Percentiles rank a stretch among this genome's conserved stretches.
phyloP scores from a whole-genome alignment of 2,888 invertebrate species.

The Ophion obscuratus region DNA sequence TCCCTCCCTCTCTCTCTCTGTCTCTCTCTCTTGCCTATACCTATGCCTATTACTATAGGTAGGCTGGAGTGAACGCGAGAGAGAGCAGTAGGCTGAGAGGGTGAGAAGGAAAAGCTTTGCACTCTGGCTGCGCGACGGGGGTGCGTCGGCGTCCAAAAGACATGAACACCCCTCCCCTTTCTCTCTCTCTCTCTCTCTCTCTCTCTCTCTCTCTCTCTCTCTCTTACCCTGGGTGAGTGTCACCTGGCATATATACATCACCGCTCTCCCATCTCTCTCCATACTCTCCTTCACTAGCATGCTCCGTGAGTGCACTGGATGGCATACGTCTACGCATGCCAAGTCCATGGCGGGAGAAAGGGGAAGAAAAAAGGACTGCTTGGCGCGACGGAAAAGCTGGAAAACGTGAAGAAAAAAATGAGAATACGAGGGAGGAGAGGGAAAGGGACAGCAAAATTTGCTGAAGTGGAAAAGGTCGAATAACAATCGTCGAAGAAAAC shows the following conservation, averaged over 20 bases:
- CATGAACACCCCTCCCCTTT: constrained; percentile 69
- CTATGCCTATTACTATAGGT: constrained; percentile 22
- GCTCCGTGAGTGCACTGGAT: background rate
- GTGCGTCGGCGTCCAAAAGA: constrained; percentile 82
- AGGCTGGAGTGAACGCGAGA: constrained; percentile 4
- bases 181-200: background rate
- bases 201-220: background rate
- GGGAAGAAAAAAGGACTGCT: constrained; percentile 9
- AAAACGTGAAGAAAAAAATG: constrained; percentile 2
- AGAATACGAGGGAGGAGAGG: background rate
- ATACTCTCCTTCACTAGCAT: background rate
- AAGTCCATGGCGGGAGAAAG: constrained; percentile 32
- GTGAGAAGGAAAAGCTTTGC: constrained; percentile 37
- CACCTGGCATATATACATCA: too few species aligned
- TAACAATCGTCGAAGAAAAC: constrained; percentile 33
- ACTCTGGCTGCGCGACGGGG: constrained; percentile 78
- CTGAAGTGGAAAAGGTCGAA: constrained; percentile 62
- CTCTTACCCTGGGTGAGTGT: too few species aligned
- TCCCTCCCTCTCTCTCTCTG: constrained; percentile 16
- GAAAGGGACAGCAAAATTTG: constrained; percentile 44
- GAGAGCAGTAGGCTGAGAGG: constrained; percentile 3
- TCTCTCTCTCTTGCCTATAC: constrained; percentile 24
- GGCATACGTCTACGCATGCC: constrained; percentile 28
- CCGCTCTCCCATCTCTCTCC: background rate
- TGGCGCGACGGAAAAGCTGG: constrained; percentile 26